A percentile compares a stretch with the other conserved stretches of the same genome.
These are phyloP conservation scores for Oreochromis tanganicae DNA, from an alignment of 2,113 vertebrate species.

Conservation along the genomic window DNA sequence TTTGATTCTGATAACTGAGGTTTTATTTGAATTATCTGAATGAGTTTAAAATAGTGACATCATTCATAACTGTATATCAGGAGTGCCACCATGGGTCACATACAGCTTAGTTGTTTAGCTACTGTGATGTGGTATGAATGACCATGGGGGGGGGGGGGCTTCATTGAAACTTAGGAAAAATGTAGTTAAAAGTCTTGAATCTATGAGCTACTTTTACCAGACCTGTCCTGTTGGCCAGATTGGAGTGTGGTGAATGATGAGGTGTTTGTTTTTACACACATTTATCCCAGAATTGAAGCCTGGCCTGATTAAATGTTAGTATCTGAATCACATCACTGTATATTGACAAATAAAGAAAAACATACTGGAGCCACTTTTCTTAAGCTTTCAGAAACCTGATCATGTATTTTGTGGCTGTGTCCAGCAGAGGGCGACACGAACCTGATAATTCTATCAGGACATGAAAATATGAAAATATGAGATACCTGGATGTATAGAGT, in stretches of 20 bases:
- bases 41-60: neutral
- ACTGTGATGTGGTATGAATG: accelerated
- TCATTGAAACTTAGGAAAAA: neutral
- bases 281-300: neutral
- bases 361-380: neutral
- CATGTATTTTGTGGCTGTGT: accelerated
- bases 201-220: accelerated
- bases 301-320: neutral
- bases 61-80: neutral
- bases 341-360: neutral
- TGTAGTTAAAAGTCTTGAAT: neutral
- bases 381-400: accelerated
- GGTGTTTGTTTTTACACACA: neutral
- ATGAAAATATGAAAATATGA: neutral
- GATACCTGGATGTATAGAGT: neutral
- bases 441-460: neutral
- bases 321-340: accelerated
- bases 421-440: neutral
- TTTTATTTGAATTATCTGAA: neutral
- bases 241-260: neutral
- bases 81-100: neutral
- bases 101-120: neutral
- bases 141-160: neutral
- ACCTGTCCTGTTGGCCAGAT: neutral
- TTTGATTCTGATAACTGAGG: accelerated